Evolutionary conservation across 2,888 invertebrate species (phyloP).

Genomic region (Electrophaes corylata): DNA sequence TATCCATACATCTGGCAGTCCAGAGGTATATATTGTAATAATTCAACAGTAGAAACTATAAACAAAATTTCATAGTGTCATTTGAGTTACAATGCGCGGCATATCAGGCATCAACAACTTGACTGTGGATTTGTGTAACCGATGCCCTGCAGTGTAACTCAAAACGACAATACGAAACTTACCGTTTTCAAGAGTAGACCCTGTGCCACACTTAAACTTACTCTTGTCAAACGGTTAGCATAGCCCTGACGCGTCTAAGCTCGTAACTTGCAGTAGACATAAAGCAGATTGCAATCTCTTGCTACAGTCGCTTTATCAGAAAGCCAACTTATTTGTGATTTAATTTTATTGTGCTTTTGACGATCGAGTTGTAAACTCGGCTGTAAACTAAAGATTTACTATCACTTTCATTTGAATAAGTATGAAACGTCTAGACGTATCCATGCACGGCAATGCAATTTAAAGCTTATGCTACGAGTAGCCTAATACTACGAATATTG

Average conservation of each 20-base stretch:
- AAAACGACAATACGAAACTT: too few relatives aligned
- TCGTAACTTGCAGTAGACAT: slow-evolving; percentile 9
- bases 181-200: too few relatives aligned
- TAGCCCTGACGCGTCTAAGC: background rate
- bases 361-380: slow-evolving; percentile 21
- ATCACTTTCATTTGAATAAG: slow-evolving; percentile 24
- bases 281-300: slow-evolving; percentile 10
- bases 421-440: slow-evolving; percentile 26
- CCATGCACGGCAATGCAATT: slow-evolving; percentile 13
- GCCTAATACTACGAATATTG: too few relatives aligned
- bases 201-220: too few relatives aligned
- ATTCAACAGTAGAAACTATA: too few relatives aligned
- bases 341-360: slow-evolving; percentile 24
- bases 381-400: slow-evolving; percentile 16
- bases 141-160: too few relatives aligned
- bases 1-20: too few relatives aligned
- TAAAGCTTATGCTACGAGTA: background rate
- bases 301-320: slow-evolving; percentile 14
- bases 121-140: too few relatives aligned
- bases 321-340: slow-evolving; percentile 17
- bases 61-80: too few relatives aligned
- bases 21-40: too few relatives aligned
- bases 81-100: too few relatives aligned
- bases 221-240: background rate
- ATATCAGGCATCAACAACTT: too few relatives aligned